A percentile compares a stretch with the other conserved stretches of the same genome.
Conservation (phyloP, 2,113 vertebrate genomes). For the Pimephales promelas region DNA sequence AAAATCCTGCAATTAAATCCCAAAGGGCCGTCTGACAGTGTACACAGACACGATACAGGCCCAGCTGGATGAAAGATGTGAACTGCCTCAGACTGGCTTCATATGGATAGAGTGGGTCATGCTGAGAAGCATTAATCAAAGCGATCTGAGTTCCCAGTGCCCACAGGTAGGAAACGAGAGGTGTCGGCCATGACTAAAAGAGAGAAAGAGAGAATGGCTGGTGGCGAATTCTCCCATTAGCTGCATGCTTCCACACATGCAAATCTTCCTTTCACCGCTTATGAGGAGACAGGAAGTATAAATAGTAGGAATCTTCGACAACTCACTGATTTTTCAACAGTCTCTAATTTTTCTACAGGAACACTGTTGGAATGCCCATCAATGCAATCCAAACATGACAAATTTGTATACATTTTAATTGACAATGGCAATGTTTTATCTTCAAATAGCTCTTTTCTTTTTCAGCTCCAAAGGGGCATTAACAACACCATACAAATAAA, state of each 20-base stretch:
- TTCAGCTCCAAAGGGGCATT: neutral
- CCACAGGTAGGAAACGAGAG: conserved; percentile 11
- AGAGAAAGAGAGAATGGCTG: neutral
- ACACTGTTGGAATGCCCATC: neutral
- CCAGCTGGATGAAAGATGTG: conserved; percentile 3
- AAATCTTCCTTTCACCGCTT: conserved; percentile 2
- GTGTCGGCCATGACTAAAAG: neutral
- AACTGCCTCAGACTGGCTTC: conserved; percentile 6
- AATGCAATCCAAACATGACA: neutral
- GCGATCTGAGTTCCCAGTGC: conserved; percentile 5
- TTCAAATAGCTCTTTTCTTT: neutral
- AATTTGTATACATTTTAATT: neutral
- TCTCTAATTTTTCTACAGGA: neutral
- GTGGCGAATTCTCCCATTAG: neutral
- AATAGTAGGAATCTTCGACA: neutral
- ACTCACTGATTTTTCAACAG: neutral
- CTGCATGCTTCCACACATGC: conserved; percentile 17
- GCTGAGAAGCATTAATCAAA: conserved; percentile 35
- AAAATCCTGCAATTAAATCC: conserved; percentile 12
- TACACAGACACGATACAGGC: neutral
- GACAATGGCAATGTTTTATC: neutral
- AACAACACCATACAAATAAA: neutral
- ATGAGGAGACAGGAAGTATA: neutral
- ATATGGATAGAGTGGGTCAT: conserved; percentile 18
- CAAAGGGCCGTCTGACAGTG: neutral